Percentiles rank a stretch among this genome's conserved stretches.
Evolutionary conservation across 2,113 vertebrate genomes (phyloP).

Genomic region (Telmatochromis brachygnathus): DNA sequence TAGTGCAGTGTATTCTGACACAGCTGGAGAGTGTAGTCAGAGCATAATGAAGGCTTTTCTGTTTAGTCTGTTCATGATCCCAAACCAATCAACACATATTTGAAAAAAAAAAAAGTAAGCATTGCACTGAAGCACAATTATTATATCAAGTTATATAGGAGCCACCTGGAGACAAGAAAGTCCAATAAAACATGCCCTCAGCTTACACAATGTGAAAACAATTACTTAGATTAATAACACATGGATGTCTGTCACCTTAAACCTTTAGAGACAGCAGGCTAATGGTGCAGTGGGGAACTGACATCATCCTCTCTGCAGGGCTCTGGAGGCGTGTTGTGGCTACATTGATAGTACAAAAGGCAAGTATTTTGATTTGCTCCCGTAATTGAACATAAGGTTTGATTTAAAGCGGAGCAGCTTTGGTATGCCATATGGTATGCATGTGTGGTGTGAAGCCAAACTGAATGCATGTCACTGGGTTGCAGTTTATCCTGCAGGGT

Average conservation of each 20-base stretch:
- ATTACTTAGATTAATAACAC: neutral
- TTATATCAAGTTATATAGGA: neutral
- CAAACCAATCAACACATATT: neutral
- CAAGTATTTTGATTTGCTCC: neutral
- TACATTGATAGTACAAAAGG: neutral
- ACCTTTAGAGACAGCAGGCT: neutral
- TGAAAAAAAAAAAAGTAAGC: neutral
- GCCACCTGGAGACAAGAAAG: neutral
- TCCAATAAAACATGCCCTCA: neutral
- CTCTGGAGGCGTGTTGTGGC: neutral
- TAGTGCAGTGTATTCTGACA: neutral
- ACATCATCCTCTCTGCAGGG: neutral
- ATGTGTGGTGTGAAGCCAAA: neutral
- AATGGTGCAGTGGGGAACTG: neutral
- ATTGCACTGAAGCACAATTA: neutral
- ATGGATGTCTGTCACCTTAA: neutral
- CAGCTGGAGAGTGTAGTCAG: neutral
- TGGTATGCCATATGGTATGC: neutral
- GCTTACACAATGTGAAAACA: neutral
- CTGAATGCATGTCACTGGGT: neutral
- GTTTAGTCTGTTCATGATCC: neutral
- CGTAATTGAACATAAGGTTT: neutral
- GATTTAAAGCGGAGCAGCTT: neutral
- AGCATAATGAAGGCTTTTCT: neutral
- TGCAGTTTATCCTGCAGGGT: neutral